A percentile compares a stretch with the other conserved stretches of the same genome.
phyloP scores from a whole-genome alignment of 2,113 vertebrate genomes.

The Tautogolabrus adspersus region DNA sequence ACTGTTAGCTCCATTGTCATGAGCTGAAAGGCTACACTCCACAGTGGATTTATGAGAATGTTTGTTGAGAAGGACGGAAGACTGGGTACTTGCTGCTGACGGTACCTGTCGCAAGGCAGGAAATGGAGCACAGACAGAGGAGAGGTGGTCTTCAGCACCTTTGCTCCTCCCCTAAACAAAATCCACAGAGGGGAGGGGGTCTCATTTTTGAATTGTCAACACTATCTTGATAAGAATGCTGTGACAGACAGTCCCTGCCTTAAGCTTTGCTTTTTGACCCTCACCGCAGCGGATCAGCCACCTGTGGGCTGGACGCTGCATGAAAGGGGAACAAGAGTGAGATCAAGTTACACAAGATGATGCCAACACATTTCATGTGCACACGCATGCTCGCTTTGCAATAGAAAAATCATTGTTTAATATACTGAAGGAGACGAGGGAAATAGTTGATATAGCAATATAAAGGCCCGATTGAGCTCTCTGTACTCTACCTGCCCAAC shows the following conservation, averaged over 20 bases:
- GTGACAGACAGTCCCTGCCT: slow-evolving; percentile 78
- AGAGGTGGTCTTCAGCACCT: slow-evolving; percentile 66
- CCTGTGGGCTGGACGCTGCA: slow-evolving; percentile 52
- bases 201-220: slow-evolving; percentile 83
- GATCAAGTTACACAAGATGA: slow-evolving; percentile 59
- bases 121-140: slow-evolving; percentile 83
- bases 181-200: slow-evolving; percentile 18
- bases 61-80: slow-evolving; percentile 61
- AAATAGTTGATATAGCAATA: slow-evolving; percentile 24
- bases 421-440: slow-evolving; percentile 20
- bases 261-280: slow-evolving; percentile 45
- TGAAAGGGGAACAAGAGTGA: slow-evolving; percentile 40
- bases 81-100: slow-evolving; percentile 86
- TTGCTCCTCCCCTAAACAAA: slow-evolving; percentile 46
- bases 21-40: slow-evolving; percentile 39
- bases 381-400: slow-evolving; percentile 16
- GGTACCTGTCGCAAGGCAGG: slow-evolving; percentile 86
- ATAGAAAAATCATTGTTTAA: slow-evolving; percentile 31
- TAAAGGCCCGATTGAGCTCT: slow-evolving; percentile 67
- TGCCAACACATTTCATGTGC: slow-evolving; percentile 44
- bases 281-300: slow-evolving; percentile 47
- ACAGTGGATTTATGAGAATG: slow-evolving; percentile 66
- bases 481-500: slow-evolving; percentile 49
- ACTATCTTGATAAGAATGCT: slow-evolving; percentile 72
- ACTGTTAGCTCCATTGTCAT: neutral